A percentile compares a stretch with the other conserved stretches of the same genome.
These are phyloP conservation scores for Micronycteris hirsuta DNA, from an alignment of 2,113 vertebrate species.

Conservation along the genomic window DNA sequence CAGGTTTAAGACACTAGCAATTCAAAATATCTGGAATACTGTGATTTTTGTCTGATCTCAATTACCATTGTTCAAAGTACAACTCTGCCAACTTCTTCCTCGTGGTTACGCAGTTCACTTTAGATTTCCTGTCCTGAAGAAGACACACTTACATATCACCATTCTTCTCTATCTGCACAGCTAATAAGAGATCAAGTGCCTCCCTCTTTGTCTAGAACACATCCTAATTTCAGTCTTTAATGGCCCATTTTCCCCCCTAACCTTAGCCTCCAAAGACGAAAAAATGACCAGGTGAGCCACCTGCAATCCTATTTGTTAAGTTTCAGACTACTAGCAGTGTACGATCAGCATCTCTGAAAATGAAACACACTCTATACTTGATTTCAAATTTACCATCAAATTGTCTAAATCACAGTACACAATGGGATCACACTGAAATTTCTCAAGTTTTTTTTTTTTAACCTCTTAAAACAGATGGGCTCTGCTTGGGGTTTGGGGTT, in stretches of 20 bases:
- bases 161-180: slow-evolving; percentile 85
- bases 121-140: neutral
- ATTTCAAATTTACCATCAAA: slow-evolving; percentile 33
- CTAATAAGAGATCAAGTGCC: slow-evolving; percentile 83
- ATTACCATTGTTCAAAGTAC: neutral
- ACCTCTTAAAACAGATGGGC: slow-evolving; percentile 11
- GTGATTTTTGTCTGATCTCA: neutral
- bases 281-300: slow-evolving; percentile 69
- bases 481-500: neutral
- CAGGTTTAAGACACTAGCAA: neutral
- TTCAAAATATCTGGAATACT: neutral
- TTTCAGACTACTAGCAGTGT: slow-evolving; percentile 45
- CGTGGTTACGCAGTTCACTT: slow-evolving; percentile 35
- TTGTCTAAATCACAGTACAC: neutral
- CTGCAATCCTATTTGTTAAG: slow-evolving; percentile 10
- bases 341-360: slow-evolving; percentile 22
- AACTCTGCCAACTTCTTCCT: slow-evolving; percentile 68
- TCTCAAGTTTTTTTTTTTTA: neutral
- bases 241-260: neutral
- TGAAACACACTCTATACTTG: neutral
- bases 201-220: slow-evolving; percentile 84
- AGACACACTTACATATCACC: slow-evolving; percentile 25
- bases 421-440: neutral
- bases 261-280: neutral
- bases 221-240: slow-evolving; percentile 61